Base-by-base conservation (phyloP, 2,113 vertebrate genomes). In the Cathartes aura region DNA sequence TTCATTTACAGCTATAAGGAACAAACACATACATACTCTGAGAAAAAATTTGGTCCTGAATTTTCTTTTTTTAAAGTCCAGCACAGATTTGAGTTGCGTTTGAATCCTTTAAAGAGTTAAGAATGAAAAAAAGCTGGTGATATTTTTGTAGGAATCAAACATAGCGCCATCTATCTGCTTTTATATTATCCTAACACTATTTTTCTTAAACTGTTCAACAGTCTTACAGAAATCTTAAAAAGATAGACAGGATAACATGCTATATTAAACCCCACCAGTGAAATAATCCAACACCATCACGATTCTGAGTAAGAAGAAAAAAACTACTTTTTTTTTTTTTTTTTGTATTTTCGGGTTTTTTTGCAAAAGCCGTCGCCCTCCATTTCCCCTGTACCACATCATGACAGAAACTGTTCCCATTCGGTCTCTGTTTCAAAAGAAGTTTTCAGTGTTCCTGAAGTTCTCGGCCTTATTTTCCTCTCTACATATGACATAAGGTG, bases 81-180 rank as follows among this genome's bases (percentile, higher is more conserved):
- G 99, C 99, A 99, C 99, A 99, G 99, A 99, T 99, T 99, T 99
- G 99, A 99, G 99, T 99, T 99, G 99, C 98, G 99, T 99, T 99
- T 99, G 99, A 99, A 98, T 99, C 99, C 99, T 98, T 98, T 99
- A 99, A 99, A 98, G 98, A 99, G 99, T 99, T 99, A 99, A 99
- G 98, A 99, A 99, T 99, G 98, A 98, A 99, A 99, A 98, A 98
- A 98, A 99, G 99, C 99, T 99, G 99, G 99, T 99, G 99, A 99
- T 99, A 98, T 99, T 98, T 98, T 97, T 98, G 98, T 98, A 99
- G 99, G 98, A 99, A 99, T 99, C 99, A 99, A 99, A 99, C 99
- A 99, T 99, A 99, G 99, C 99, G 99, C 99, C 99, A 99, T 99
- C 99, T 99, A 99, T 98, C 99, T 98, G 98, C 97, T 98, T 98